These are phyloP conservation scores for Porites lobata DNA, from an alignment of 92 coral and sea anemone genomes.

Conservation along the genomic window DNA sequence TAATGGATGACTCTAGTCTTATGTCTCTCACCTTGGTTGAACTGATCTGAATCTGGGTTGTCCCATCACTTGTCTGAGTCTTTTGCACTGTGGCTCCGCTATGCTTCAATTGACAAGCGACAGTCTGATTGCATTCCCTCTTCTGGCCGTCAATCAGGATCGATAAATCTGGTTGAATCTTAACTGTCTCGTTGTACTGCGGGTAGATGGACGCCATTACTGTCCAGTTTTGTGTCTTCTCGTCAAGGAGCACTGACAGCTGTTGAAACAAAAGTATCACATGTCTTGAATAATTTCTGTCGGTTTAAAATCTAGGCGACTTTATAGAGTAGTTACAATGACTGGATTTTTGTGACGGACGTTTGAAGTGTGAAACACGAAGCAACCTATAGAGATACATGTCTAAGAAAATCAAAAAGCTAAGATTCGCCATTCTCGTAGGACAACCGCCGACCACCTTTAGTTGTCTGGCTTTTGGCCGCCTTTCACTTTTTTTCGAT, in stretches of 20 bases:
- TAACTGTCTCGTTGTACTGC: constrained; percentile 1
- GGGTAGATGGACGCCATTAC: background rate
- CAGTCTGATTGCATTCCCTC: constrained; percentile 12
- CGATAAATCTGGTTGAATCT: constrained; percentile 48
- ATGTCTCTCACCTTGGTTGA: constrained; percentile 13
- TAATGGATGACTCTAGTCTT: too few relatives aligned
- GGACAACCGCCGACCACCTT: too few relatives aligned
- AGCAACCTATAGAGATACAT: too few relatives aligned
- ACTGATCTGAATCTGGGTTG: constrained; percentile 12
- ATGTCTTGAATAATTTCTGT: too few relatives aligned
- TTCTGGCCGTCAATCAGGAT: constrained; percentile 56
- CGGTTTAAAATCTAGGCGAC: too few relatives aligned
- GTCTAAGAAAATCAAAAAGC: too few relatives aligned
- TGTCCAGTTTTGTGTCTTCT: constrained; percentile 19
- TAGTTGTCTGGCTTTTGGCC: too few relatives aligned
- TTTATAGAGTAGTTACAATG: too few relatives aligned
- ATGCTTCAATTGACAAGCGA: constrained; percentile 33
- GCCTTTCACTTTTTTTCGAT: too few relatives aligned
- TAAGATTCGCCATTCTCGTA: too few relatives aligned
- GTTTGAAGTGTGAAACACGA: too few relatives aligned
- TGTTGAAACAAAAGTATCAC: background rate
- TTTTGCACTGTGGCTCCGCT: constrained; percentile 26
- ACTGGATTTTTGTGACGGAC: too few relatives aligned
- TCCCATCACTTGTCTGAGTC: constrained; percentile 4
- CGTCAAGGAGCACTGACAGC: constrained; percentile 18